phyloP scores from a whole-genome alignment of 2,888 invertebrate species.

The Folsomia manolachei region DNA sequence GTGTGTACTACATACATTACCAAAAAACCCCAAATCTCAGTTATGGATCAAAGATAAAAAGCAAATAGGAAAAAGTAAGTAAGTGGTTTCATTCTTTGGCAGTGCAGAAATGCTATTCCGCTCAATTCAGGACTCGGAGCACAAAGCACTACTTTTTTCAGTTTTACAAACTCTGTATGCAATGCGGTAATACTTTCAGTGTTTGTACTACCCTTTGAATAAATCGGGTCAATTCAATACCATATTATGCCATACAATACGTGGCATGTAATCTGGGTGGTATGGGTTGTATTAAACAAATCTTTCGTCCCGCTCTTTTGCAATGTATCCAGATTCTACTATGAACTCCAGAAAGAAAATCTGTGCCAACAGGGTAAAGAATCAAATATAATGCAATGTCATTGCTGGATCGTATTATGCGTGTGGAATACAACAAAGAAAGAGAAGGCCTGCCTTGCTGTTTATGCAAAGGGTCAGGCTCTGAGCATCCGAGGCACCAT shows the following conservation, averaged over 20 bases:
- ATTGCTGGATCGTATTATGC: not conserved
- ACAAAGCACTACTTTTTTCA: no score
- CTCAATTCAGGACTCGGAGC: no score
- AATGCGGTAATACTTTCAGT: no score
- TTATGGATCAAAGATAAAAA: not conserved
- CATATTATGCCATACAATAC: not conserved
- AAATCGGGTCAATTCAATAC: not conserved
- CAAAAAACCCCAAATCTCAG: not conserved
- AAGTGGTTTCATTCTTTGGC: no score
- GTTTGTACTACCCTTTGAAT: not conserved
- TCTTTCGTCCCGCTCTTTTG: not conserved
- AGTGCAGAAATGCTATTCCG: no score
- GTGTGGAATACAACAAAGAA: not conserved
- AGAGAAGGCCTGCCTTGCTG: not conserved
- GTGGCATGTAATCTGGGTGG: not conserved
- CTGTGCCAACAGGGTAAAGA: not conserved
- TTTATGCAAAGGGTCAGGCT: conserved; percentile 7
- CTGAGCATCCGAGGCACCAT: no score
- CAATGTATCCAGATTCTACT: no score
- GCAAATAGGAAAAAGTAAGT: not conserved
- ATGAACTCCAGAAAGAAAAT: not conserved
- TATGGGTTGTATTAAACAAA: not conserved
- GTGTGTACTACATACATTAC: no score
- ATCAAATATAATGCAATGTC: conserved; percentile 2
- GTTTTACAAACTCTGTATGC: no score